phyloP scores from a whole-genome alignment of 2,797 vertebrate genomes.

The Ceryle rudis region DNA sequence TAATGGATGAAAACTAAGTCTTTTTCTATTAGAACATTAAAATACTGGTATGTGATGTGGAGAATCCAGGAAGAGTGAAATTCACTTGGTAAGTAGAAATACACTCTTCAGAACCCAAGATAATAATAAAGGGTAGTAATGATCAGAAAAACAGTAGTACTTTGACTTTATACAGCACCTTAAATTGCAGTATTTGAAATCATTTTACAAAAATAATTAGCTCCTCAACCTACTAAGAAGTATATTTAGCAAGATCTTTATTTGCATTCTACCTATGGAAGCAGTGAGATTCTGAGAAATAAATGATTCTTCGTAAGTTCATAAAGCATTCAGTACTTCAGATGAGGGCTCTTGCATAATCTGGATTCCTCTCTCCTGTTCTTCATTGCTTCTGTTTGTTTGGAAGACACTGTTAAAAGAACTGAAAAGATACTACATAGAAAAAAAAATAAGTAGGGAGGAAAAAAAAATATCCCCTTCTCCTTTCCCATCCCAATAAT shows the following conservation, averaged over 20 bases:
- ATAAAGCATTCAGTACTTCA: background rate
- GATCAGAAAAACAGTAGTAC: background rate
- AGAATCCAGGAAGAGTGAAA: background rate
- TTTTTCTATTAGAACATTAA: background rate
- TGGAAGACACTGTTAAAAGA: background rate
- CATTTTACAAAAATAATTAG: constrained; percentile 1
- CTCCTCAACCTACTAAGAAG: background rate
- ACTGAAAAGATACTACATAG: background rate
- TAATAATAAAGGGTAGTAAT: background rate
- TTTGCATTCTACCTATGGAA: background rate
- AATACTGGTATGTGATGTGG: background rate
- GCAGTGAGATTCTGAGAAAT: background rate
- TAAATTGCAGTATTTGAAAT: background rate
- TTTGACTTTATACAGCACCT: background rate
- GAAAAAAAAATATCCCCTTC: background rate
- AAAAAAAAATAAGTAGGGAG: background rate
- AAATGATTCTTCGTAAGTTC: background rate
- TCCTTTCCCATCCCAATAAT: background rate
- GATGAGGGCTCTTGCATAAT: background rate
- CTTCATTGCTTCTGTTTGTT: background rate
- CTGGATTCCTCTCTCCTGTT: background rate
- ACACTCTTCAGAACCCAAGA: background rate
- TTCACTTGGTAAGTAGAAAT: background rate
- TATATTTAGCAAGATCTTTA: background rate
- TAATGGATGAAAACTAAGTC: background rate